Conservation (phyloP, 2,888 invertebrate species). For the Orthonychiurus folsomi region DNA sequence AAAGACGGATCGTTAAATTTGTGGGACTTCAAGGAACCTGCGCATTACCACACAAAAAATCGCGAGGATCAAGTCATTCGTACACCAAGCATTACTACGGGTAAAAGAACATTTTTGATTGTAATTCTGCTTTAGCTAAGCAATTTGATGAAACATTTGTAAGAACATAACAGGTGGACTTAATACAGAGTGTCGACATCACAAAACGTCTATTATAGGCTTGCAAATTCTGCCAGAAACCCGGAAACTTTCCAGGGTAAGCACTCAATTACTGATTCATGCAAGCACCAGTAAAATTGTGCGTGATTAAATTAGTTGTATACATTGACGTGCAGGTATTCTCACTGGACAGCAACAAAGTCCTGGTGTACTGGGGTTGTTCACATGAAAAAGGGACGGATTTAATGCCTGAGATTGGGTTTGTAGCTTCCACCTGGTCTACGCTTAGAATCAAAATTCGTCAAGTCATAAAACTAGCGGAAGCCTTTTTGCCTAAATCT, state of each 20-base stretch:
- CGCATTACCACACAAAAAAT: conserved; percentile 32
- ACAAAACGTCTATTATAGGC: neutral
- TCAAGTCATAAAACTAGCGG: neutral
- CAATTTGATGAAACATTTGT: neutral
- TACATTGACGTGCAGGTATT: conserved; percentile 2
- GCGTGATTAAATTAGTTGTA: no score
- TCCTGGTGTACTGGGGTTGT: neutral
- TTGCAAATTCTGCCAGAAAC: neutral
- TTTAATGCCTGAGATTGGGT: neutral
- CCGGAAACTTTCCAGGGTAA: no score
- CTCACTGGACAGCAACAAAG: conserved; percentile 1
- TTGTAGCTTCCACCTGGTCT: neutral
- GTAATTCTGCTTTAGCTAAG: neutral
- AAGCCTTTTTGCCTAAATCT: neutral
- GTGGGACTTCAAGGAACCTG: conserved; percentile 33
- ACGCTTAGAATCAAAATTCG: neutral
- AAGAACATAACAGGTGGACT: neutral
- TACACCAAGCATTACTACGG: conserved; percentile 34
- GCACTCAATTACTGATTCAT: no score
- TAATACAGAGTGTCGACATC: neutral
- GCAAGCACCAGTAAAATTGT: no score
- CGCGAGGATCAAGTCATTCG: conserved; percentile 34
- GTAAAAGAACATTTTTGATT: conserved; percentile 7
- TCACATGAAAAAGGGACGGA: neutral
- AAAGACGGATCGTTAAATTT: conserved; percentile 34